Evolutionary conservation across 92 coral and sea anemone genomes (phyloP), one percentile per base, ranked within the genome.

Genomic region (Scolanthus callimorphus): DNA sequence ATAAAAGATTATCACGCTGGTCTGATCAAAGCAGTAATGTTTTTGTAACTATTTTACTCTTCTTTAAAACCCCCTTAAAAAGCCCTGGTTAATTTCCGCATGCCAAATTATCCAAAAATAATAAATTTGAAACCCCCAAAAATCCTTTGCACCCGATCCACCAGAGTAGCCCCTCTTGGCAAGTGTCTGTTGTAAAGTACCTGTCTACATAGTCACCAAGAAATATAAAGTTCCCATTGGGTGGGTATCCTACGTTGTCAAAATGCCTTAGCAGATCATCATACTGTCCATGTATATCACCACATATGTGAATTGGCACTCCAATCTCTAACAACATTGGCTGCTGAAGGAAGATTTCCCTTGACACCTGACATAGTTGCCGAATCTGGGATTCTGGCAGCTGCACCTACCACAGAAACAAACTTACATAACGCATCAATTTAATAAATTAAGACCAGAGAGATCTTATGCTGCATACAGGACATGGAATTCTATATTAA

Each of bases 131-230:
- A n/a, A n/a, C n/a, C n/a, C n/a, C n/a, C n/a, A n/a, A n/a, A n/a
- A n/a, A n/a, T n/a, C n/a, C n/a, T n/a, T n/a, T n/a, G n/a, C n/a
- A n/a, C n/a, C n/a, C n/a, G n/a, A n/a, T n/a, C n/a, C n/a, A n/a
- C n/a, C n/a, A n/a, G n/a, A n/a, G n/a, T n/a, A n/a, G n/a, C n/a
- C n/a, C n/a, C n/a, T n/a, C n/a, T n/a, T n/a, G n/a, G n/a, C n/a
- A n/a, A n/a, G n/a, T n/a, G n/a, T n/a, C n/a, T n/a, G n/a, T n/a
- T n/a, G n/a, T n/a, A n/a, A n/a, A n/a, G n/a, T n/a, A n/a, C n/a
- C 95, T 77, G 71, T 87, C 95, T 1, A 87, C 95, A 69, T 87
- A 87, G 76, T 87, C 95, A 26, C 95, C 95, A 55, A 87, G 72
- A 45, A 87, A 87, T 59, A 87, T 44, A 59, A 66, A 87, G 28